Base-by-base conservation (phyloP, 2,888 invertebrate genomes). In the Cantharis flavilabris region DNA sequence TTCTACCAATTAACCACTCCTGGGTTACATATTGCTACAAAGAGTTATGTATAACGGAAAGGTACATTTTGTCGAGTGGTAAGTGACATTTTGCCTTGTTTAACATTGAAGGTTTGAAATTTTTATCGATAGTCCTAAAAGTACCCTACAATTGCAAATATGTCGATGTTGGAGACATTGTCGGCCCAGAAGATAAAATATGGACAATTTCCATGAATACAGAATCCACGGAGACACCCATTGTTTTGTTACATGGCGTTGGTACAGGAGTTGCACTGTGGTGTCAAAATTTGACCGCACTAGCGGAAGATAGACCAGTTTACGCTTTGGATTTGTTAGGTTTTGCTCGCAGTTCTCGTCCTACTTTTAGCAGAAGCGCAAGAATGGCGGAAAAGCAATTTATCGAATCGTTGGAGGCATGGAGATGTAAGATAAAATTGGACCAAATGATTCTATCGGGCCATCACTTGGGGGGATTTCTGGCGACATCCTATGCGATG, bases 191-290 rank as follows among this genome's bases (percentile, higher is more conserved):
- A 2, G 91, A 92, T 81, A 91, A 92, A 87, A 90, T 93, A 83
- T 92, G 93, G 92, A 93, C 93, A 1, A 86, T 93, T 26, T 89
- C 90, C 30, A 85, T 92, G 80, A 92, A 92, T 83, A 89, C 89
- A 80, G 89, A 90, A 80, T 90, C 90, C 63, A 88, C 89, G 75
- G 93, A 93, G 84, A 93, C 93, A 0, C 98, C 98, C 0, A 88
- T 98, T 30, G 96, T 98, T 62, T 86, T 98, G 84, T 89, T 98
- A n/a, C 98, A 98, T 87, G 98, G 98, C 0, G 92, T 98, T 87
- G 98, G 96, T 9, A 94, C 97, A 0, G 98, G 98, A 1, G 92
- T 97, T 18, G 98, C 95, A 3, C 90, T 98, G 74, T 98, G 98
- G 98, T 94, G 95, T 77, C 92, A 96, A 82, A 98, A 98, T 88